Base-by-base conservation (phyloP, 37 sponge, comb jelly and placozoan genomes). In the Spongilla lacustris region DNA sequence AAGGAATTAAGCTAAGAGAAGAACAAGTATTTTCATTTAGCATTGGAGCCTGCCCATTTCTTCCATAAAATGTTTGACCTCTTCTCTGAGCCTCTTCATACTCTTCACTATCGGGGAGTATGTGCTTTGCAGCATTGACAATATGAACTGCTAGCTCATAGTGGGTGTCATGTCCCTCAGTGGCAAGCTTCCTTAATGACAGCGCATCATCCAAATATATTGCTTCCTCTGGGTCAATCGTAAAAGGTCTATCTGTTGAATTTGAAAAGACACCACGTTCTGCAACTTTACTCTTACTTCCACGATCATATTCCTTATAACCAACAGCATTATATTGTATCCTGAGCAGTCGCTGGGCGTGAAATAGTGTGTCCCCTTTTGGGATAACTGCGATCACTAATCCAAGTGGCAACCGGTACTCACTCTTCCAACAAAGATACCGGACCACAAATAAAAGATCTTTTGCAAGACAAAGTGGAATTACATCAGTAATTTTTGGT, bases 101-200 rank as follows among this genome's bases (percentile, higher is more conserved):
- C 6, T 74, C 22, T 50, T 9, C 14, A 14, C 30, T 48, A 21
- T 80, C 28, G 14, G 24, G 10, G 12, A 46, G 36, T 10, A 89
- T 71, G n/a, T 27, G 28, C 27, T 71, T 71, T n/a, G 82, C 85
- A 23, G 80, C 78, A 34, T 79, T 71, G 11, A 78, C 66, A 34
- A 90, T 85, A 36, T 80, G 85, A 0, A 90, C 90, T 36, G 77
- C 90, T 30, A 90, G 58, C 81, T 85, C 33, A 75, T 85, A 90
- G 1, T 68, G 22, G 36, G 41, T 9, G 41, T 27, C 46, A 28
- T 30, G 34, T 69, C 48, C 36, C 10, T 66, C 37, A 3, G 29
- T 22, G 23, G 21, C 46, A 68, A 79, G 12, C 8, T 33, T 23
- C 27, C 21, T 73, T 22, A 89, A 32, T 35, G 80, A 71, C 2